Conservation (phyloP, 2,888 invertebrate species). For the Hypselothyrea guttata region DNA sequence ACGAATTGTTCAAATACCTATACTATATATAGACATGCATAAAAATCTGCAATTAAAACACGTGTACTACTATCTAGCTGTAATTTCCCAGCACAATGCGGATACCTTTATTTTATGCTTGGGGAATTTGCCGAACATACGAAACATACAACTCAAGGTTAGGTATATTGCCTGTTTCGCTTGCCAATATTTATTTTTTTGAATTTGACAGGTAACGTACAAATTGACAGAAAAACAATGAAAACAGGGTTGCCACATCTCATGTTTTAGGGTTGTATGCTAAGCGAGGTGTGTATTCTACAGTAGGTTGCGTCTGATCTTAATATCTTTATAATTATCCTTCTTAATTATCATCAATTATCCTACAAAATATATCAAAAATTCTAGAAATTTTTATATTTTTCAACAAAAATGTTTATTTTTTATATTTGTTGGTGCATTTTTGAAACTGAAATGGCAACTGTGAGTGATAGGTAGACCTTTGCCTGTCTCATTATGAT, state of each 20-base stretch:
- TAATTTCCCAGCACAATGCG: conserved; percentile 13
- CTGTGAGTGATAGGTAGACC: conserved; percentile 28
- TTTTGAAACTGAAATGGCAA: too few species aligned
- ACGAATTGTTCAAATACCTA: conserved; percentile 17
- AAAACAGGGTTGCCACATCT: too few species aligned
- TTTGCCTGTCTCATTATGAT: conserved; percentile 50
- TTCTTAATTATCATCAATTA: too few species aligned
- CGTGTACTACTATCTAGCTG: not conserved
- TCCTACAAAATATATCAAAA: too few species aligned
- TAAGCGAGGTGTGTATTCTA: too few species aligned
- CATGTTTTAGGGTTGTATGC: too few species aligned
- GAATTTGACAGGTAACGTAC: conserved; percentile 55
- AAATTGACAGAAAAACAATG: conserved; percentile 10
- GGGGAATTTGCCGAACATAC: conserved; percentile 22
- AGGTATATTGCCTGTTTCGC: conserved; percentile 30
- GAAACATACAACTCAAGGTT: conserved; percentile 43
- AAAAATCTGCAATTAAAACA: conserved; percentile 1
- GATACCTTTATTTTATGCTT: conserved; percentile 3
- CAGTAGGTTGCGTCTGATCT: too few species aligned
- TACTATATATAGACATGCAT: conserved; percentile 6
- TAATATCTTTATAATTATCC: too few species aligned
- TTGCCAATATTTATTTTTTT: conserved; percentile 48
- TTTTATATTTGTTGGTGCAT: too few species aligned
- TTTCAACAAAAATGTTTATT: too few species aligned
- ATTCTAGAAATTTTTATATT: too few species aligned